These are phyloP conservation scores for Marmota monax DNA, from an alignment of 2,113 vertebrate species.

Conservation along the genomic window DNA sequence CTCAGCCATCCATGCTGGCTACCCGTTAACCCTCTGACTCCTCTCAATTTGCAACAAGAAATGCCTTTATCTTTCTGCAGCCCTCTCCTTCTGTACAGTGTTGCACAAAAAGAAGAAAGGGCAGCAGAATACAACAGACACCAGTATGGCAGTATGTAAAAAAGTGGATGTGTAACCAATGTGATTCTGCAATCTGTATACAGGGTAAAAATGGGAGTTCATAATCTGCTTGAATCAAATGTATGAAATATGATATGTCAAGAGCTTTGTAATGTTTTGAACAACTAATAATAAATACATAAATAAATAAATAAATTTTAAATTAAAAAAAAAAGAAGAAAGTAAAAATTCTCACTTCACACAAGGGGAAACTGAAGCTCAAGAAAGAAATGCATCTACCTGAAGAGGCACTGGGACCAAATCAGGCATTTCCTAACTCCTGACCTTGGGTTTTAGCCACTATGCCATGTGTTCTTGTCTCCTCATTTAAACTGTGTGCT, in stretches of 20 bases:
- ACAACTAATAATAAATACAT: no score
- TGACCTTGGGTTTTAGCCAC: neutral
- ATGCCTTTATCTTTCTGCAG: neutral
- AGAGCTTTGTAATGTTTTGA: no score
- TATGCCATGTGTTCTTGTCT: neutral
- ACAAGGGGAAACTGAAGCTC: neutral
- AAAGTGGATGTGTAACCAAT: no score
- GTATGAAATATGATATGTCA: no score
- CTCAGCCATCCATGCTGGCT: neutral
- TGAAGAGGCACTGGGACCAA: neutral
- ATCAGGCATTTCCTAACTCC: neutral
- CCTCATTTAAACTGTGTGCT: neutral
- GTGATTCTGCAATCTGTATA: no score
- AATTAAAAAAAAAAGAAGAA: neutral
- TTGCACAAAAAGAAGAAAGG: neutral
- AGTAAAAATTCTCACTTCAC: neutral
- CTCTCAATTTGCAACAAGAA: neutral
- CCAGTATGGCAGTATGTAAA: no score
- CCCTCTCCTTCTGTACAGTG: neutral
- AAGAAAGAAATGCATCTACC: neutral
- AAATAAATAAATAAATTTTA: no score
- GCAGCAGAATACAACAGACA: no score
- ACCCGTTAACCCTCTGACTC: neutral
- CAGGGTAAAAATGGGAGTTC: no score
- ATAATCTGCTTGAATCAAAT: no score